Percentiles rank a stretch among this genome's conserved stretches.
Conservation (phyloP, 1,140 invertebrate species). For the Ylistrum balloti region DNA sequence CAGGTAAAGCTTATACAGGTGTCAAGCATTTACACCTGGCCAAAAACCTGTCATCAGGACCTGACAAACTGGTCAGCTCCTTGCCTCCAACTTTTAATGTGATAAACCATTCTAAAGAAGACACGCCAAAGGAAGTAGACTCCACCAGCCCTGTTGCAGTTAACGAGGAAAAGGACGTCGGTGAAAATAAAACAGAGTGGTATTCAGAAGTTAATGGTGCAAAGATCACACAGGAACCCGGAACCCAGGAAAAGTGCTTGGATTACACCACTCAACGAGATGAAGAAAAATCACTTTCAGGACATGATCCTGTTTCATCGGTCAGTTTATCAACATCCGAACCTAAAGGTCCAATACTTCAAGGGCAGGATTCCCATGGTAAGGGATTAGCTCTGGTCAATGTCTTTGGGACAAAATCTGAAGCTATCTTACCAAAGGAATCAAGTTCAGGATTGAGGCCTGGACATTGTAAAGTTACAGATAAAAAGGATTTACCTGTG, state of each 20-base stretch:
- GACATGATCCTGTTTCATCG: not conserved
- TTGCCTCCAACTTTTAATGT: not conserved
- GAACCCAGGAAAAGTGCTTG: not conserved
- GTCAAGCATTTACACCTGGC: not conserved
- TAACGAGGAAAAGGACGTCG: not conserved
- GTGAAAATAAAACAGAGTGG: not conserved
- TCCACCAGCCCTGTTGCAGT: not conserved
- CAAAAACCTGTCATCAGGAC: not conserved
- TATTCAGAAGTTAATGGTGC: not conserved
- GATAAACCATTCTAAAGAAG: conserved; percentile 28
- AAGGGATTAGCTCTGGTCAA: not conserved
- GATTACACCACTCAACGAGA: not conserved
- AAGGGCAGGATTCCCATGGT: not conserved
- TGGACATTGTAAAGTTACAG: not conserved
- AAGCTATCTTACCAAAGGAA: not conserved
- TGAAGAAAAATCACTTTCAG: not conserved
- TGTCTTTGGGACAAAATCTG: not conserved
- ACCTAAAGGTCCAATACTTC: conserved; percentile 8
- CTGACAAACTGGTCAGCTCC: conserved; percentile 5
- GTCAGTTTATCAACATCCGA: not conserved
- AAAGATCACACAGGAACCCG: not conserved
- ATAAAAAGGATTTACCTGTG: conserved; percentile 21
- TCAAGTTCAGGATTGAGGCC: not conserved
- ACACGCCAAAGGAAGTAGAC: not conserved
- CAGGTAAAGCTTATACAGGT: not conserved